Conservation (phyloP, 2,888 invertebrate species). For the Epirrhoe alternata region DNA sequence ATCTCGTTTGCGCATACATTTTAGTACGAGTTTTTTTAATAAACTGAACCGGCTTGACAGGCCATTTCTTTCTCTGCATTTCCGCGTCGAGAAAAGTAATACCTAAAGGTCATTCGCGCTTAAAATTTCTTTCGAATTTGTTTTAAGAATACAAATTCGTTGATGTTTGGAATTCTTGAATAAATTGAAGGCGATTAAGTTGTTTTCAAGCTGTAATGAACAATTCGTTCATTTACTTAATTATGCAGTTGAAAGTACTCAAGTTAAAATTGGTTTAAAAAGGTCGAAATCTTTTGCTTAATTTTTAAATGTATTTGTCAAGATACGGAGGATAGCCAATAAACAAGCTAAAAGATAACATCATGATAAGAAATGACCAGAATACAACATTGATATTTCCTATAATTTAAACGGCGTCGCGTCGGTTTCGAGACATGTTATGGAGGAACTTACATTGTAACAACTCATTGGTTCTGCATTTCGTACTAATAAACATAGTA, state of each 20-base stretch:
- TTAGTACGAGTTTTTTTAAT: constrained; percentile 79
- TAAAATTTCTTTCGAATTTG: constrained; percentile 59
- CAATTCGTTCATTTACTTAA: constrained; percentile 37
- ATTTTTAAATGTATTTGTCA: constrained; percentile 10
- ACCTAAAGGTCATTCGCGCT: constrained; percentile 70
- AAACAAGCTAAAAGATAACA: constrained; percentile 15
- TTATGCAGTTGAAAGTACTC: constrained; percentile 34
- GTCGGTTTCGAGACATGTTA: neutral
- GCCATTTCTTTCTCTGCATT: constrained; percentile 78
- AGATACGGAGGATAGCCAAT: constrained; percentile 20
- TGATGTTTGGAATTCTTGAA: constrained; percentile 51
- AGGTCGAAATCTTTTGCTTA: constrained; percentile 26
- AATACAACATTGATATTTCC: constrained; percentile 13
- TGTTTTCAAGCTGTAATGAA: constrained; percentile 47
- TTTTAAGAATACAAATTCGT: constrained; percentile 51
- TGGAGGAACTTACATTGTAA: no score
- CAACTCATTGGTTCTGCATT: no score
- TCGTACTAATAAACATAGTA: no score
- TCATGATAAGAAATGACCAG: constrained; percentile 14
- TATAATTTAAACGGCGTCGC: constrained; percentile 19
- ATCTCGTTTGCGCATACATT: constrained; percentile 82
- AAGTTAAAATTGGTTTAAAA: constrained; percentile 27
- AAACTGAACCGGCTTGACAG: constrained; percentile 74
- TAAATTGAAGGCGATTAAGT: constrained; percentile 56
- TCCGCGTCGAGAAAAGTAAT: constrained; percentile 79